Base-by-base conservation (phyloP, 2,113 vertebrate genomes). In the Echinops telfairi region DNA sequence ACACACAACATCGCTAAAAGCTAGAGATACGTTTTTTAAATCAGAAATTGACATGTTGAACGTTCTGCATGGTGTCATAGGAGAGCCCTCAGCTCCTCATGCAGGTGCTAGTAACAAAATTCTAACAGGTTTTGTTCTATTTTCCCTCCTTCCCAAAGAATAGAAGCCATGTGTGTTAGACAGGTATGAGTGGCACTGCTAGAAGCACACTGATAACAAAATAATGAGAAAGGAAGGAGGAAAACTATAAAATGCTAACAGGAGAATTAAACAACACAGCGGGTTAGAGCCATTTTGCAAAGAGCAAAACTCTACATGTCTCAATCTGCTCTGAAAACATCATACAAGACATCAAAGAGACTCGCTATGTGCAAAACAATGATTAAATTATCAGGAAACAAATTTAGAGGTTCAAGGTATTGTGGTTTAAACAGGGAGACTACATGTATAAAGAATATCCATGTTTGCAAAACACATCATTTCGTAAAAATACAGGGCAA, bases 351-450 rank as follows among this genome's bases (percentile, higher is more conserved):
- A 60, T 47, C 73, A 71, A 19, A n/a, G 62, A 70, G 62, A n/a
- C 17, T 5, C 6, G 0, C 9, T 15, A 8, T 15, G 17, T 11
- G 38, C 64, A 80, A 70, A n/a, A 16, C 0, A 11, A 22, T 0
- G 47, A 19, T 14, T 2, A 0, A 11, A 7, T 20, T 33, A 11
- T 27, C 85, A 20, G 23, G 57, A n/a, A n/a, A 9, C 0, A 16
- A 16, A 8, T 43, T 29, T 40, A 27, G 27, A 75, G 27, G 12
- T 58, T 71, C 82, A 78, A 83, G 70, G 40, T 6, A 60, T 3
- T 31, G 4, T 3, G 25, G 43, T 31, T 83, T 77, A 53, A 16
- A 27, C 2, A 7, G 16, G 40, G n/a, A n/a, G 68, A 12, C 20
- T 25, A n/a, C 58, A 2, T 2, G 23, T 33, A 16, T 19, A 27